phyloP scores from a whole-genome alignment of 2,888 invertebrate genomes.

The Mesodorylaimus sp. region DNA sequence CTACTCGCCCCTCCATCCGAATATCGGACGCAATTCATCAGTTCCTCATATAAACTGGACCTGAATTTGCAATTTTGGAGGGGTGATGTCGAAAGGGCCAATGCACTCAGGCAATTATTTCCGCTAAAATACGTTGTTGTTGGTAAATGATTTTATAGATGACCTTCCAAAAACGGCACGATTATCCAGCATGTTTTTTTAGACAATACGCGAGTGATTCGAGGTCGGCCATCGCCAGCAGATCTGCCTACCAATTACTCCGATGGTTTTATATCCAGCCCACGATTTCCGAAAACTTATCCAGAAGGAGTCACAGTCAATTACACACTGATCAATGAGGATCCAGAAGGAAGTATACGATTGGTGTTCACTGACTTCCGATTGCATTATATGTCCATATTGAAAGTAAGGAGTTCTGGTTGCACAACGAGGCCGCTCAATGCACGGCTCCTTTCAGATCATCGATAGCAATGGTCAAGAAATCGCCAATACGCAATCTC shows the following conservation, averaged over 20 bases:
- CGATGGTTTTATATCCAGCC: slow-evolving; percentile 1
- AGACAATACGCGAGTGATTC: too few species aligned
- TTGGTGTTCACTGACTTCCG: slow-evolving; percentile 18
- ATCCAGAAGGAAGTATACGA: slow-evolving; percentile 14
- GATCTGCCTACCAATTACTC: too few species aligned
- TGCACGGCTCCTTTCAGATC: slow-evolving; percentile 4
- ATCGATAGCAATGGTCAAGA: slow-evolving; percentile 15
- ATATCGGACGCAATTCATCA: not conserved
- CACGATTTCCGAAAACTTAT: slow-evolving; percentile 16
- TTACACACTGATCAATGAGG: slow-evolving; percentile 16
- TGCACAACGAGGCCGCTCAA: not conserved
- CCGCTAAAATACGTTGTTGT: not conserved
- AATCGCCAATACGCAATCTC: slow-evolving; percentile 13
- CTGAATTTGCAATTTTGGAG: not conserved
- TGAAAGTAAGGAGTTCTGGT: slow-evolving; percentile 4
- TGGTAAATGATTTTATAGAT: too few species aligned
- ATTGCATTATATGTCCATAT: slow-evolving; percentile 14
- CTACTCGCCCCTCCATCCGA: too few species aligned
- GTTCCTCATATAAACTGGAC: not conserved
- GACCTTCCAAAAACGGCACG: too few species aligned
- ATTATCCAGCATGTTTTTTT: too few species aligned
- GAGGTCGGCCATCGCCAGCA: too few species aligned
- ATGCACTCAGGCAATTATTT: not conserved
- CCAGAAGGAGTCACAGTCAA: slow-evolving; percentile 16
- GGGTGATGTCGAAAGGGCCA: not conserved